Conservation (phyloP, 2,113 vertebrate species). For the Neoarius graeffei region DNA sequence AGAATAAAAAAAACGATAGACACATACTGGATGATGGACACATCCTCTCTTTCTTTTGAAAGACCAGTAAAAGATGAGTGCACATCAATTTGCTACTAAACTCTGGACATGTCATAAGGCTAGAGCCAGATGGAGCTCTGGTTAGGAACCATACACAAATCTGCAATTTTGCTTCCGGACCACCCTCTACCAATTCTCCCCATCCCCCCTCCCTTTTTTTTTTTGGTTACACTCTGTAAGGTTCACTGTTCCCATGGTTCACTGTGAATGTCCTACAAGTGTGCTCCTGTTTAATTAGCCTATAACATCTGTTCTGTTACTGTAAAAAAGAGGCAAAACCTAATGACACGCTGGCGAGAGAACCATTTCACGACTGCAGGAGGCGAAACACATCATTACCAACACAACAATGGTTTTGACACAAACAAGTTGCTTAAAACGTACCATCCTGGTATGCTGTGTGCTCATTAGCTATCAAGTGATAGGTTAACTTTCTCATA, state of each 20-base stretch:
- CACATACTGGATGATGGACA: background rate
- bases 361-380: slow-evolving; percentile 8
- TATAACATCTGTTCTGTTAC: slow-evolving; percentile 48
- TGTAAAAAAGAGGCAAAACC: slow-evolving; percentile 38
- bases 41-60: background rate
- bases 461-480: background rate
- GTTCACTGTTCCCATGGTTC: slow-evolving; percentile 19
- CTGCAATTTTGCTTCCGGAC: background rate
- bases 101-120: slow-evolving; percentile 40
- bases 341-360: slow-evolving; percentile 33
- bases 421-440: slow-evolving; percentile 34
- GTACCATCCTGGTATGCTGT: background rate
- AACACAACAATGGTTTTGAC: slow-evolving; percentile 33
- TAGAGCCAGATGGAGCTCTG: slow-evolving; percentile 48
- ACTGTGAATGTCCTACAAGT: slow-evolving; percentile 36
- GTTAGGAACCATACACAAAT: slow-evolving; percentile 28
- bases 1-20: background rate
- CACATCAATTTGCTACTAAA: slow-evolving; percentile 44
- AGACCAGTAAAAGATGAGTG: slow-evolving; percentile 21
- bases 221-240: slow-evolving; percentile 14
- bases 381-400: slow-evolving; percentile 44
- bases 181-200: too few relatives aligned
- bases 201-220: too few relatives aligned
- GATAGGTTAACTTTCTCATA: background rate
- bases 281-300: slow-evolving; percentile 56